phyloP scores from a whole-genome alignment of 2,888 invertebrate genomes.

The Spisula subtruncata region DNA sequence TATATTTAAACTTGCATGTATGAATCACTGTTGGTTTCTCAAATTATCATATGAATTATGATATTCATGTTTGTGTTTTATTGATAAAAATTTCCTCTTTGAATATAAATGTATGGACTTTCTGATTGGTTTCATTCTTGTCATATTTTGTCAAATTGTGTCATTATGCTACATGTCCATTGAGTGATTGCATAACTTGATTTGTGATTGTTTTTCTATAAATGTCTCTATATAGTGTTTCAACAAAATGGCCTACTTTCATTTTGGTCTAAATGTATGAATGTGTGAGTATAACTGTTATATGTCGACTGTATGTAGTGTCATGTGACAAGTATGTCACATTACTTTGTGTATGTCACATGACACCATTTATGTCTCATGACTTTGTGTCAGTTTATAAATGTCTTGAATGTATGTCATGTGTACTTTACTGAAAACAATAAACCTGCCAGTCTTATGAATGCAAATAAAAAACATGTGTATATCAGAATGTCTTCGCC shows the following conservation, averaged over 20 bases:
- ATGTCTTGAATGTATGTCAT: conserved; percentile 9
- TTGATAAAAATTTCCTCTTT: too few species aligned
- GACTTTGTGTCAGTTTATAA: background rate
- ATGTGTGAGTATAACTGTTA: background rate
- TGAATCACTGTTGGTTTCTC: too few species aligned
- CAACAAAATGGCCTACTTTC: background rate
- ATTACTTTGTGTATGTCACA: background rate
- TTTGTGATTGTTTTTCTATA: background rate
- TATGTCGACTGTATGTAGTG: background rate
- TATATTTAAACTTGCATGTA: too few species aligned
- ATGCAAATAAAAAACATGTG: conserved; percentile 29
- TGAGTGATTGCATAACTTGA: background rate
- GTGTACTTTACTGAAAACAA: conserved; percentile 7
- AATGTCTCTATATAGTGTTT: background rate
- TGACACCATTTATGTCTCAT: background rate
- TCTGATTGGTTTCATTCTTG: background rate
- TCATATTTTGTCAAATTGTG: background rate
- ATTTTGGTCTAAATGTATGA: conserved; percentile 16
- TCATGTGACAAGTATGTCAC: background rate
- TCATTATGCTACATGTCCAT: background rate
- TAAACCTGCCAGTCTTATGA: conserved; percentile 28
- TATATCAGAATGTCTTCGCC: background rate
- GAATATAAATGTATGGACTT: too few species aligned
- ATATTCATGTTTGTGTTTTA: too few species aligned
- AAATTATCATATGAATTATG: too few species aligned